phyloP scores from a whole-genome alignment of 1,140 invertebrate species.

The Ylistrum balloti region DNA sequence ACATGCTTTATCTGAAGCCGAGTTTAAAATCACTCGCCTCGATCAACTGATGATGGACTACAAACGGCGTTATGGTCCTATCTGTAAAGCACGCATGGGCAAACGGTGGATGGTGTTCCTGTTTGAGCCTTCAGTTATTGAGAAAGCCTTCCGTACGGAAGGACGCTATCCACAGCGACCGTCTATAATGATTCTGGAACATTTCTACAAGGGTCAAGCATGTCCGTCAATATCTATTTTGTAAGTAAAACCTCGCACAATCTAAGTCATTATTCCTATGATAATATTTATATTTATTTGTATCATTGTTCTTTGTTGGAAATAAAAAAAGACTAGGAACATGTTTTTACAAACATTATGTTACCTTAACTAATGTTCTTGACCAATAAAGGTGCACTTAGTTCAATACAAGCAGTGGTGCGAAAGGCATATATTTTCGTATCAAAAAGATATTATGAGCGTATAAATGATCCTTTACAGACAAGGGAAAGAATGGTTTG shows the following conservation, averaged over 20 bases:
- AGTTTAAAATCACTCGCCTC: background rate
- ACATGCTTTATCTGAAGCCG: background rate
- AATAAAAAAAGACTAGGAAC: too few species aligned
- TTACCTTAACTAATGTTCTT: too few species aligned
- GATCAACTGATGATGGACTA: constrained; percentile 41
- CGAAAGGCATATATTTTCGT: too few species aligned
- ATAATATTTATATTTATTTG: too few species aligned
- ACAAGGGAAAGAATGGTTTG: constrained; percentile 58
- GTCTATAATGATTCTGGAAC: constrained; percentile 4
- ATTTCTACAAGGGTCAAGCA: constrained; percentile 41
- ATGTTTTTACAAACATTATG: too few species aligned
- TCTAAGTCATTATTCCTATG: too few species aligned
- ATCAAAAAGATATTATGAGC: too few species aligned
- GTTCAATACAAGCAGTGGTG: too few species aligned
- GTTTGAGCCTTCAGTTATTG: constrained; percentile 46
- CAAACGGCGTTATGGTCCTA: constrained; percentile 45
- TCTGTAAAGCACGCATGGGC: constrained; percentile 49
- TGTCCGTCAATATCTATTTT: constrained; percentile 40
- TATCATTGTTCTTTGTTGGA: too few species aligned
- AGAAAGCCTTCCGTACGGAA: constrained; percentile 51
- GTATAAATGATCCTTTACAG: background rate
- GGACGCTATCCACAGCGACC: constrained; percentile 47
- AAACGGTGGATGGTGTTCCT: constrained; percentile 51
- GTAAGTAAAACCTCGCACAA: too few species aligned
- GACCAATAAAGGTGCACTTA: too few species aligned